phyloP scores from a whole-genome alignment of 2,888 invertebrate species.

The Cosmorhoe ocellata region DNA sequence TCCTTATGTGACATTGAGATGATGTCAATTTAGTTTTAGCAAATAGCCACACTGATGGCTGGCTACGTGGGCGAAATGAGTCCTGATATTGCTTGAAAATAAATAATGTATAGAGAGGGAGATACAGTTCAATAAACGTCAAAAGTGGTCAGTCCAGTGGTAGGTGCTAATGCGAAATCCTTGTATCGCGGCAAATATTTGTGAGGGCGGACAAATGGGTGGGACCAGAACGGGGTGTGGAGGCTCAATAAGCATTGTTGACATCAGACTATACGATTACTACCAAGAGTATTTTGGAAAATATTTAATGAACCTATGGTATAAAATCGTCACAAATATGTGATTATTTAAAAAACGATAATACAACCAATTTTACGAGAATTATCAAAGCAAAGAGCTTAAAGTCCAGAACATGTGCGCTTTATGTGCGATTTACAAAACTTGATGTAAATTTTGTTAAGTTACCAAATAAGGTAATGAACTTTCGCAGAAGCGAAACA shows the following conservation, averaged over 20 bases:
- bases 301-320: too few species aligned
- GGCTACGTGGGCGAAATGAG: conserved; percentile 32
- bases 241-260: conserved; percentile 34
- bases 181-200: conserved; percentile 64
- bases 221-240: conserved; percentile 33
- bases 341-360: too few species aligned
- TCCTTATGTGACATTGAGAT: conserved; percentile 17
- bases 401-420: conserved; percentile 6
- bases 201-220: conserved; percentile 50
- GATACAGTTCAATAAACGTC: conserved; percentile 54
- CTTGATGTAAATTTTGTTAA: conserved; percentile 12
- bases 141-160: conserved; percentile 44
- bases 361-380: neutral
- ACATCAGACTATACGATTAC: conserved; percentile 8
- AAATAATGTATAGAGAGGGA: conserved; percentile 35
- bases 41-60: conserved; percentile 15
- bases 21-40: conserved; percentile 39
- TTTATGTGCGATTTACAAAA: conserved; percentile 13
- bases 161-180: conserved; percentile 69
- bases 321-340: too few species aligned
- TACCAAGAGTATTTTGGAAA: too few species aligned
- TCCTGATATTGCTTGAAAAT: conserved; percentile 27
- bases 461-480: conserved; percentile 27
- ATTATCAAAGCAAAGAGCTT: too few species aligned
- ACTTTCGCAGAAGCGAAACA: conserved; percentile 29